phyloP scores from a whole-genome alignment of 2,797 vertebrate genomes.

The Syngnathus rostellatus region DNA sequence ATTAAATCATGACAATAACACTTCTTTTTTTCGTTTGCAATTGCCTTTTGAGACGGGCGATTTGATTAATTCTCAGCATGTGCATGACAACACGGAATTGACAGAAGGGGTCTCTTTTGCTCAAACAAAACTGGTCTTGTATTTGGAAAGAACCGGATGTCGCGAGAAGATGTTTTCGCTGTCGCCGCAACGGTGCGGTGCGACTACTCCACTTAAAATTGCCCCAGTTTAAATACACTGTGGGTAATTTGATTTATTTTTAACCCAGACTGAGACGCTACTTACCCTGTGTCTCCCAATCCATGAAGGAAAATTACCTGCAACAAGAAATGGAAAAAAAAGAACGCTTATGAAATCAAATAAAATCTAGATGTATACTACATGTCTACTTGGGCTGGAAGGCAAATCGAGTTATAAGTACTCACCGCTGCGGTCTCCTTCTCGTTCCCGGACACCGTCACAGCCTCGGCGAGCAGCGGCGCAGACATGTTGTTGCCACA shows the following conservation, averaged over 20 bases:
- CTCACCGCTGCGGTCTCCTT: slow-evolving; percentile 97
- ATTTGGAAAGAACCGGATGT: background rate
- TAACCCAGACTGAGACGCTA: slow-evolving; percentile 14
- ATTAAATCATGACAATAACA: no score
- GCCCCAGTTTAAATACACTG: background rate
- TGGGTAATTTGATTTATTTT: background rate
- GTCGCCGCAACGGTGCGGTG: background rate
- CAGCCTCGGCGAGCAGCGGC: slow-evolving; percentile 93
- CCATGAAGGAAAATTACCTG: slow-evolving; percentile 99
- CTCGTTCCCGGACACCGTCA: slow-evolving; percentile 88
- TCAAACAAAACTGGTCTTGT: background rate
- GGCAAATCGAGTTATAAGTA: background rate
- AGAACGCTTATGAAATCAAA: no score
- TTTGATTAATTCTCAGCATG: background rate
- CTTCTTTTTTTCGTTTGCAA: no score
- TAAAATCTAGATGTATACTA: no score
- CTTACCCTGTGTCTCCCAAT: slow-evolving; percentile 94
- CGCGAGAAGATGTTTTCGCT: background rate
- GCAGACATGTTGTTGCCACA: slow-evolving; percentile 99
- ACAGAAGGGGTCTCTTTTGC: background rate
- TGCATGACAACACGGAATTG: background rate
- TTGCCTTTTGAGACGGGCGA: no score
- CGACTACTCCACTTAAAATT: background rate
- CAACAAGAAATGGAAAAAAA: slow-evolving; percentile 12
- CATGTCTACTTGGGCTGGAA: background rate